Base-by-base conservation (phyloP, 2,888 invertebrate species). In the Pyrrhosoma nymphula region DNA sequence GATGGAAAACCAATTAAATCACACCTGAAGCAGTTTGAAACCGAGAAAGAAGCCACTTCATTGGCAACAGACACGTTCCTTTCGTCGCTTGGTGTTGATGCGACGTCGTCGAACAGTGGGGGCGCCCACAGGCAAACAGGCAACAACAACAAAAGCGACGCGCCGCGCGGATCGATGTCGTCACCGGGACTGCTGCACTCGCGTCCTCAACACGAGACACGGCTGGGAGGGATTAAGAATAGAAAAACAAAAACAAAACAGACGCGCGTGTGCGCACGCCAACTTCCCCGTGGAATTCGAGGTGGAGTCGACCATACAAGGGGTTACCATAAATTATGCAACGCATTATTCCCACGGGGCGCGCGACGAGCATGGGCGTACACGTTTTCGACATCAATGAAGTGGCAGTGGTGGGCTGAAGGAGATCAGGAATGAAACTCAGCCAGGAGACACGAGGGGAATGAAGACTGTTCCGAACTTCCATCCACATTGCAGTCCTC, bases 221-320 rank as follows among this genome's bases (percentile, higher is more conserved):
- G n/a, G 60, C n/a, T 35, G 26, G 82, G 16, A 82, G 26, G 69
- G n/a, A 47, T 47, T 47, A 47, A 47, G 47, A n/a, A 10, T 2
- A 23, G 69, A 26, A 26, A 26, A 69, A 69, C 16, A 26, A n/a
- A 35, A 35, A 82, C 12, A 82, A 35, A 35, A 35, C 35, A 26
- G 26, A 14, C 14, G 35, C 82, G 35, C 35, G 35, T 82, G 12
- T 82, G 30, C 82, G 35, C 82, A 35, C 82, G 82, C 82, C 35
- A 82, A 82, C 82, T 82, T 82, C 35, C 82, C 82, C 82, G 30
- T 30, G 82, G 82, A 82, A 82, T 82, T 82, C 30, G 82, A 35
- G 82, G 82, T 35, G 82, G 82, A 82, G 82, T 35, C 82, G 82
- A 35, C 82, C 35, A 26, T 16, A 26, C 30, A 60, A 82, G 35